Base-by-base conservation (phyloP, 2,113 vertebrate species). In the Cavia aperea region DNA sequence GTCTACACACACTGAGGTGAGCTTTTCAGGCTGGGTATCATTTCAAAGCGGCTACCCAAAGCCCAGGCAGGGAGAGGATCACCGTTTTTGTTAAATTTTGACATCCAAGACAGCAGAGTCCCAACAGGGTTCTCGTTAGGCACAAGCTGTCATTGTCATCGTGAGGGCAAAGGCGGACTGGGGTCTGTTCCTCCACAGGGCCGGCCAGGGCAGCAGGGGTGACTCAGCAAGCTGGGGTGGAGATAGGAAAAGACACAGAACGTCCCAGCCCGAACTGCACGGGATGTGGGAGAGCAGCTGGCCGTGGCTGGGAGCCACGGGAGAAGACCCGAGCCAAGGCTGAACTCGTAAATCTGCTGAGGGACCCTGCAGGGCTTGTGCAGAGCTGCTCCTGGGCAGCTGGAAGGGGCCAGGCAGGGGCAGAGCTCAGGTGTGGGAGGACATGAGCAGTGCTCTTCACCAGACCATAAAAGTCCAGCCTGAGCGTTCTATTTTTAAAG, bases 281-380 rank as follows among this genome's bases (percentile, higher is more conserved):
- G 82, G 87, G 81, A 29, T 14, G 92, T 93, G 96, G 95, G 95
- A 91, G 93, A 93, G 77, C 92, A 85, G 92, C 89, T 94, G 94
- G 93, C 18, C 62, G 36, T 95, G 94, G 95, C 95, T 49, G 49
- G 82, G 79, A 95, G 96, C 96, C 96, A 96, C 4, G 88, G 93
- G 94, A 97, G 70, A 93, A 90, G 90, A 91, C 97, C 91, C 93
- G 23, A 86, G 97, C 98, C 98, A 98, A 98, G 98, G 98, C 97
- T 93, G 96, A 90, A 75, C 88, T 97, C 94, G 91, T 98, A 98
- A 98, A 99, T 98, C 98, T 97, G 19, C 83, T 7, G 78, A 90
- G 93, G 33, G 81, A 66, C 88, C 72, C 88, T 4, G 36, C 18
- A 79, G 86, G 75, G 72, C 88, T 77, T 87, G 86, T 62, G 33